Percentiles rank a stretch among this genome's conserved stretches.
Evolutionary conservation across 2,888 invertebrate species (phyloP).

Genomic region (Caenorhabditis becei): DNA sequence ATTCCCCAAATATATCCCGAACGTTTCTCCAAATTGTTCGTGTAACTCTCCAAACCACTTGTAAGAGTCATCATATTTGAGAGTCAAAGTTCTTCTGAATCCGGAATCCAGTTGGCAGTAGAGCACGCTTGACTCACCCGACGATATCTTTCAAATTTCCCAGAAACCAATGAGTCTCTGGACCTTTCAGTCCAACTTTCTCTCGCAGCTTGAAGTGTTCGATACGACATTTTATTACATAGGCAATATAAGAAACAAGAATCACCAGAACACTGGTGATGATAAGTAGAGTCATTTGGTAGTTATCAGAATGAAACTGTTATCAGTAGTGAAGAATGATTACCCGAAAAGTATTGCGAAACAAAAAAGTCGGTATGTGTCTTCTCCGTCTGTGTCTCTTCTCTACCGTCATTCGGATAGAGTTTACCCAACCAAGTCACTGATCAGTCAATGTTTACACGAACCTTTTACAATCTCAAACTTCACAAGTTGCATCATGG

Average conservation of each 20-base stretch:
- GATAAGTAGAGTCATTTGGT: background rate
- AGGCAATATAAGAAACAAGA: background rate
- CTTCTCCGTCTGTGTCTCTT: too few species aligned
- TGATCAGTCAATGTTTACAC: too few species aligned
- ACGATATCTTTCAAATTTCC: constrained; percentile 64
- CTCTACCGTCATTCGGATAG: too few species aligned
- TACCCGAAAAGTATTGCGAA: too few species aligned
- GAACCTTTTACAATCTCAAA: too few species aligned
- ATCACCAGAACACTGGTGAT: background rate
- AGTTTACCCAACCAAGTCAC: too few species aligned
- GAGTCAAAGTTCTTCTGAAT: constrained; percentile 24
- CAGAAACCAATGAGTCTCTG: constrained; percentile 58
- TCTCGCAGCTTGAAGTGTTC: constrained; percentile 22
- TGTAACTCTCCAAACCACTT: constrained; percentile 36
- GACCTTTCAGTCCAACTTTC: constrained; percentile 60
- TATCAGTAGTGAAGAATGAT: too few species aligned
- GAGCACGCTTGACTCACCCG: constrained; percentile 20
- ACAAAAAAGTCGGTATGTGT: too few species aligned
- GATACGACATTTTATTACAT: background rate
- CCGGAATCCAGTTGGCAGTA: background rate
- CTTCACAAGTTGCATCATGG: too few species aligned
- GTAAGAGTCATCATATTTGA: constrained; percentile 54
- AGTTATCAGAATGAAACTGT: too few species aligned
- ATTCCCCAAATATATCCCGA: constrained; percentile 68
- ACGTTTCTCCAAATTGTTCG: constrained; percentile 62